These are phyloP conservation scores for Amphipoea lucens DNA, from an alignment of 2,888 invertebrate species.

Conservation along the genomic window DNA sequence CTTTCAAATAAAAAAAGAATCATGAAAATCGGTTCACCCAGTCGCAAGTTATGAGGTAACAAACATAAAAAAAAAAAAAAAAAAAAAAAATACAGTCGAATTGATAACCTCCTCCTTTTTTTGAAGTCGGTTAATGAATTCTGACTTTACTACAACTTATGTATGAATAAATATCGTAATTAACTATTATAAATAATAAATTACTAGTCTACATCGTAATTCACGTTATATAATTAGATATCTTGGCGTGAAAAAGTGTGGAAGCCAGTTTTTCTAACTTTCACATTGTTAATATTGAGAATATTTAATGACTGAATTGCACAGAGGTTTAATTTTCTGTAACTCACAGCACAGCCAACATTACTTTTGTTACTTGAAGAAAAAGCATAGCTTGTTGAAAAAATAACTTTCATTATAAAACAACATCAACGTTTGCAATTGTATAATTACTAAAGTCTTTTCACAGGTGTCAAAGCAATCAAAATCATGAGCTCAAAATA, in stretches of 20 bases:
- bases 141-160: constrained; percentile 28
- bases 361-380: constrained; percentile 4
- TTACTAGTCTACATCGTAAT: constrained; percentile 37
- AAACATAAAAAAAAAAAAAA: too few relatives aligned
- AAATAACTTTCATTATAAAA: not conserved
- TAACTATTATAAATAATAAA: constrained; percentile 34
- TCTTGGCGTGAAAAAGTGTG: constrained; percentile 51
- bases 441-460: not conserved
- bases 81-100: too few relatives aligned
- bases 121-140: too few relatives aligned
- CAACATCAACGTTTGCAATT: not conserved
- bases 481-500: not conserved
- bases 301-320: constrained; percentile 5
- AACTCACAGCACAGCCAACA: constrained; percentile 53
- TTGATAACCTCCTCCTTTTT: too few relatives aligned
- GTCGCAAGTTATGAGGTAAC: too few relatives aligned
- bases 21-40: too few relatives aligned
- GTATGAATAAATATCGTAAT: constrained; percentile 32
- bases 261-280: not conserved
- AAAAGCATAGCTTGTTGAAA: not conserved
- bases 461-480: not conserved
- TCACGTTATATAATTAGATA: constrained; percentile 23
- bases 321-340: constrained; percentile 12
- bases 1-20: too few relatives aligned
- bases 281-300: not conserved